These are phyloP conservation scores for Carcina quercana DNA, from an alignment of 2,888 invertebrate species.

Conservation along the genomic window DNA sequence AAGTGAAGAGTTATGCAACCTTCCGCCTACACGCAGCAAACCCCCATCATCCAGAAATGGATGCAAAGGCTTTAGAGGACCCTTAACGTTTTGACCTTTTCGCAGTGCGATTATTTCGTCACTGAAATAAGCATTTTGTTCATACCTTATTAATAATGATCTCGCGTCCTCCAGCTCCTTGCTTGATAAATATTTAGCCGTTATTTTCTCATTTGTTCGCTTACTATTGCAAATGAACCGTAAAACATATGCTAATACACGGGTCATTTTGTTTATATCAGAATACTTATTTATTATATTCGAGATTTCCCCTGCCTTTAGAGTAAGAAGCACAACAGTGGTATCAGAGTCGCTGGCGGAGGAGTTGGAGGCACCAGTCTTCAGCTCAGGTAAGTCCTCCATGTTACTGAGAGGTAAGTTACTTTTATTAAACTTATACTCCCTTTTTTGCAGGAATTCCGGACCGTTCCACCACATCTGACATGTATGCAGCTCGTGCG, in stretches of 20 bases:
- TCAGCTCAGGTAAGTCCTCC: slow-evolving; percentile 7
- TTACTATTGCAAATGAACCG: slow-evolving; percentile 12
- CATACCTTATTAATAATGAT: slow-evolving; percentile 12
- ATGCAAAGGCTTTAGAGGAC: slow-evolving; percentile 9
- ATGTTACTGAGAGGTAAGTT: background rate
- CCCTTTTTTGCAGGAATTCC: slow-evolving; percentile 1
- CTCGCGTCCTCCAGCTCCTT: no score
- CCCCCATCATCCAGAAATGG: slow-evolving; percentile 16
- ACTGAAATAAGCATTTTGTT: slow-evolving; percentile 13
- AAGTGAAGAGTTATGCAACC: slow-evolving; percentile 14
- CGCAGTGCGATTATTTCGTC: slow-evolving; percentile 10
- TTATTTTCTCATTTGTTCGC: no score
- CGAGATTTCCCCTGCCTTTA: no score
- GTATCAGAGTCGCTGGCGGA: no score
- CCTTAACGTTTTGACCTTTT: slow-evolving; percentile 2
- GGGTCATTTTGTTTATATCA: slow-evolving; percentile 13
- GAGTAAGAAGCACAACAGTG: no score
- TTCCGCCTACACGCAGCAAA: slow-evolving; percentile 15
- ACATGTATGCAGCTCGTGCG: slow-evolving; percentile 1
- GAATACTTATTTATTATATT: slow-evolving; percentile 11
- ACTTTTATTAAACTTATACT: slow-evolving; percentile 2
- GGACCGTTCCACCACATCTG: slow-evolving; percentile 9
- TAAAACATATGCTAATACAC: slow-evolving; percentile 12
- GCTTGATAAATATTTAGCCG: no score
- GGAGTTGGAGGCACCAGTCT: no score